Evolutionary conservation across 2,888 invertebrate genomes (phyloP), one percentile per base, ranked within the genome.

Genomic region (Drosophila robusta): DNA sequence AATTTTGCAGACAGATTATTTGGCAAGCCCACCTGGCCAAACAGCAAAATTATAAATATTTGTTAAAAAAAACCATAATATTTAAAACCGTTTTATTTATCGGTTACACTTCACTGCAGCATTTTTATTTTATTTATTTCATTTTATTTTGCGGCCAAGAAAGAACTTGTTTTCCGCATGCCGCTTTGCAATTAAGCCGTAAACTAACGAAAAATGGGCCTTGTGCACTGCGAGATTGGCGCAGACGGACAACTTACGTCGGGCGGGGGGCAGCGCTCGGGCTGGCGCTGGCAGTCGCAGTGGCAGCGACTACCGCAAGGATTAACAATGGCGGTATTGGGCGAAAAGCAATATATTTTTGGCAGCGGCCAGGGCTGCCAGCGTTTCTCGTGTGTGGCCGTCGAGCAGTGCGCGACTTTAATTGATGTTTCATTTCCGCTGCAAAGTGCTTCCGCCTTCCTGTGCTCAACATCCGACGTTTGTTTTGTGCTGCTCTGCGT

Each of bases 391-490:
- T 57, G 14, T 57, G 14, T 44, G 52, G 24, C 55, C 55, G 22
- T 34, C n/a, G 62, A 46, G 50, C 41, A 12, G 41, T 52, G 76
- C 80, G 77, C 80, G 70, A 87, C 70, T 89, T 90, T 89, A 90
- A 90, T 89, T 89, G 90, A 89, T 89, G 89, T 87, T 90, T 90
- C 89, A 90, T 89, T 89, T 90, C 90, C 89, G 80, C 79, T 68
- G 80, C 87, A 88, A 90, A 89, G 87, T 88, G 89, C 79, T 89
- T 89, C 89, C 89, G 84, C 55, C 75, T 85, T 75, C 83, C 79
- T 79, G 75, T 52, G 70, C 71, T 65, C 69, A 75, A 71, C 87
- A 75, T 75, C 70, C 88, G 82, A 70, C 66, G 70, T 78, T 83
- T 87, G 79, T 76, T 83, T 75, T 81, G 63, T n/a, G 52, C 46